Conservation (phyloP, 2,113 vertebrate species). For the Solenodon paradoxus region DNA sequence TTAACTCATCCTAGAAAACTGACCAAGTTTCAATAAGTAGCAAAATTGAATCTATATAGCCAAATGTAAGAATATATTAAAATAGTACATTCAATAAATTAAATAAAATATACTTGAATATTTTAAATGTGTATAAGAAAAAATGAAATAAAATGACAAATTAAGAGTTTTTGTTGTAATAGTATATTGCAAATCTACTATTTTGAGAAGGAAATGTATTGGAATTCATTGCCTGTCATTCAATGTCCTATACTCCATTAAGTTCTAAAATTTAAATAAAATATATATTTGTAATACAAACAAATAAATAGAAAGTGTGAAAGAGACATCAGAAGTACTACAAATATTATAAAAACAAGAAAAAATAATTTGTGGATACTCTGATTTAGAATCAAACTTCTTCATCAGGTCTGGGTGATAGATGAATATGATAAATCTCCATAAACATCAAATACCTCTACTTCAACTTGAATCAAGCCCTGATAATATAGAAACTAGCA, state of each 20-base stretch:
- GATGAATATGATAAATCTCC: background rate
- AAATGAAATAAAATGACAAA: background rate
- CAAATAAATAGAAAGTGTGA: background rate
- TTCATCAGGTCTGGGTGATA: background rate
- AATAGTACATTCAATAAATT: no score
- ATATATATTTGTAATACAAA: background rate
- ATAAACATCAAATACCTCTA: background rate
- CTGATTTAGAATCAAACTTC: background rate
- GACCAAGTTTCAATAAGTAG: background rate
- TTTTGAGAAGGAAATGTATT: background rate
- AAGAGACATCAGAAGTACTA: background rate
- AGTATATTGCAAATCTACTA: background rate
- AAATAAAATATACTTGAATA: background rate
- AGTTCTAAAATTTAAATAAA: conserved; percentile 37
- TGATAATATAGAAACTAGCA: background rate
- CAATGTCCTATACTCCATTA: background rate
- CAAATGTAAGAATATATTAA: no score
- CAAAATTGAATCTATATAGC: conserved; percentile 29
- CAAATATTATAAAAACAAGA: background rate
- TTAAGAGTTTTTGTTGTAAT: background rate
- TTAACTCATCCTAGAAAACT: background rate
- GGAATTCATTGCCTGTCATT: background rate
- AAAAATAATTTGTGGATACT: background rate
- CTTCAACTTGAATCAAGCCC: background rate
- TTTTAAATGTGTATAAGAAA: background rate